A percentile compares a stretch with the other conserved stretches of the same genome.
phyloP scores from a whole-genome alignment of 2,888 invertebrate genomes.

The Spodoptera picta region DNA sequence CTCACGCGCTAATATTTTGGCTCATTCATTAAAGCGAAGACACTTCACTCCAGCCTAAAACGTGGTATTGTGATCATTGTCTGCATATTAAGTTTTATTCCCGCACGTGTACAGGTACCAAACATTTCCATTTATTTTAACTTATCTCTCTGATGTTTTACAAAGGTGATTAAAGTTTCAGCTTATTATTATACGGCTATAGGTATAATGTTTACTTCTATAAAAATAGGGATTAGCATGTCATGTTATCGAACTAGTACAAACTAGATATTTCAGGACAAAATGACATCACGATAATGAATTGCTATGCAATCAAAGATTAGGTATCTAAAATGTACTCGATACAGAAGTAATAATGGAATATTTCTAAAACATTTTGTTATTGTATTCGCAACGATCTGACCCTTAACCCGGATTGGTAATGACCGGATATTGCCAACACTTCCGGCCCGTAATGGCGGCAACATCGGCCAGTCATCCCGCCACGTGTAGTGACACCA shows the following conservation, averaged over 20 bases:
- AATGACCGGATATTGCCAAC: conserved; percentile 38
- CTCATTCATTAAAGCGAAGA: conserved; percentile 13
- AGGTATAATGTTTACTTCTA: too few species aligned
- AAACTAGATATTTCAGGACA: too few species aligned
- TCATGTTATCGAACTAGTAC: too few species aligned
- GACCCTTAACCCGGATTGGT: conserved; percentile 12
- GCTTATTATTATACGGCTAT: too few species aligned
- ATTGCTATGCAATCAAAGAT: too few species aligned
- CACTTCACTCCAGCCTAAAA: background rate
- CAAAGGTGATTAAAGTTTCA: background rate
- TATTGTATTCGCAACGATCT: conserved; percentile 7
- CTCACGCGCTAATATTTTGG: conserved; percentile 3
- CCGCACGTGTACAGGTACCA: too few species aligned
- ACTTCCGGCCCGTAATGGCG: conserved; percentile 33
- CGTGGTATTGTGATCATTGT: conserved; percentile 8
- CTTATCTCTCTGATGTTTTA: too few species aligned
- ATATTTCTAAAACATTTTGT: conserved; percentile 3
- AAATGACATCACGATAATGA: too few species aligned
- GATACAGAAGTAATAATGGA: background rate
- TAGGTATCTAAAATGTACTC: too few species aligned
- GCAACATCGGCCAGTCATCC: conserved; percentile 6
- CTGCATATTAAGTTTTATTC: conserved; percentile 8
- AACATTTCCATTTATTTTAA: too few species aligned
- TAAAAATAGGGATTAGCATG: too few species aligned
- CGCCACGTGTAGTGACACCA: background rate